Evolutionary conservation across 1,140 invertebrate genomes (phyloP).

Genomic region (Ooceraea biroi): DNA sequence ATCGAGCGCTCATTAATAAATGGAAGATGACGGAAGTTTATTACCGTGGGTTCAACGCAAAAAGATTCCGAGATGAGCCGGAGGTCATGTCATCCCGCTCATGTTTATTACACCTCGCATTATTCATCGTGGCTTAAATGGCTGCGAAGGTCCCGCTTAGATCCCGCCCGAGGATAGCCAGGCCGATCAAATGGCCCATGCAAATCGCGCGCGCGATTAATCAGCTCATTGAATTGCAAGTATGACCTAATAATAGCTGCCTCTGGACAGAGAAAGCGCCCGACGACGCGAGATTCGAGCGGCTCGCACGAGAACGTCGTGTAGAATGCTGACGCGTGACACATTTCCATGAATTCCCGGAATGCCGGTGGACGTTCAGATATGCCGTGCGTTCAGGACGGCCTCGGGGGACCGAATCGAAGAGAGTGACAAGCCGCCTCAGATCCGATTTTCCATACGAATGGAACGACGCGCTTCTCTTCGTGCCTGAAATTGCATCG

Average conservation of each 20-base stretch:
- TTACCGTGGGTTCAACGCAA: not conserved
- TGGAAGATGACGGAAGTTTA: not conserved
- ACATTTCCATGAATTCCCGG: conserved; percentile 27
- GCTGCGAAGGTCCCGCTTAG: conserved; percentile 16
- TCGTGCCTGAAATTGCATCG: conserved; percentile 25
- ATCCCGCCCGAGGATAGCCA: not conserved
- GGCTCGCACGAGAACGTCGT: not conserved
- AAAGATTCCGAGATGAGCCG: not conserved
- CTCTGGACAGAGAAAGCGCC: not conserved
- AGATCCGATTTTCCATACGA: not conserved
- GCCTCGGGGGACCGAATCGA: conserved; percentile 4
- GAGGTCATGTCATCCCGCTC: too few species aligned
- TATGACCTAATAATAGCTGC: conserved; percentile 8
- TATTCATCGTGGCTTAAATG: conserved; percentile 42
- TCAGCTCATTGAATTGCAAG: conserved; percentile 45
- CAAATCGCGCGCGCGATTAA: conserved; percentile 40
- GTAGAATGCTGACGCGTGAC: conserved; percentile 12
- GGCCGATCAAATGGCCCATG: conserved; percentile 6
- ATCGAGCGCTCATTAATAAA: not conserved
- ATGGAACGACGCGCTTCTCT: not conserved
- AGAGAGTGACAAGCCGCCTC: not conserved
- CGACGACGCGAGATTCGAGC: conserved; percentile 1
- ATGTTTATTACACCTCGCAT: not conserved
- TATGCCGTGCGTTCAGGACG: not conserved
- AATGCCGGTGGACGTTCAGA: not conserved